Conservation (phyloP, 2,797 vertebrate species). For the Danio albolineatus region DNA sequence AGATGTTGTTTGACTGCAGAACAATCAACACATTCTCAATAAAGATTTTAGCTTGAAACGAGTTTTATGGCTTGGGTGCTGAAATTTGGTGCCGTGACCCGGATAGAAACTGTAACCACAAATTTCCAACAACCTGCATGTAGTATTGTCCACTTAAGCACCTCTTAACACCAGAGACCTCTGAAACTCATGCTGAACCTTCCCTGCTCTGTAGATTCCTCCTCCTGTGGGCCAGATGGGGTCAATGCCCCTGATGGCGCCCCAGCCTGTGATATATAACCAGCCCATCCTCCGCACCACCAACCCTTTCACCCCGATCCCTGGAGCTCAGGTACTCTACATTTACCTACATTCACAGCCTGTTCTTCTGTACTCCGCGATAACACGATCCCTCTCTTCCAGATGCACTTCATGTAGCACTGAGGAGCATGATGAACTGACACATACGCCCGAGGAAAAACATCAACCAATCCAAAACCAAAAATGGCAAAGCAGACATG, state of each 20-base stretch:
- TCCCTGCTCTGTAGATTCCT: conserved; percentile 77
- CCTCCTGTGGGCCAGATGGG: conserved; percentile 87
- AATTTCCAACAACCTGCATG: too few species aligned
- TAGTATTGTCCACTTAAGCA: too few species aligned
- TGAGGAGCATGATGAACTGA: conserved; percentile 63
- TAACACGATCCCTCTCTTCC: conserved; percentile 59
- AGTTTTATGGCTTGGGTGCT: too few species aligned
- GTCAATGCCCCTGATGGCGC: conserved; percentile 85
- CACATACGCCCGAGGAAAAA: conserved; percentile 57
- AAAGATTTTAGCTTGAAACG: too few species aligned
- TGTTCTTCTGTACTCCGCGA: background rate
- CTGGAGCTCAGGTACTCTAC: conserved; percentile 85
- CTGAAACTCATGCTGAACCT: background rate
- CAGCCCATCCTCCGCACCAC: conserved; percentile 88
- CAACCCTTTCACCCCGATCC: conserved; percentile 86
- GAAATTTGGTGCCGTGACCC: too few species aligned
- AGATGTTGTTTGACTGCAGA: too few species aligned
- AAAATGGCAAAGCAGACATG: conserved; percentile 60
- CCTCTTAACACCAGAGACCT: too few species aligned
- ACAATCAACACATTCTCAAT: too few species aligned
- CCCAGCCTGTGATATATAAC: conserved; percentile 88
- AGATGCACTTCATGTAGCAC: conserved; percentile 88
- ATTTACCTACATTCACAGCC: background rate
- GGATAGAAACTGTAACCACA: too few species aligned
- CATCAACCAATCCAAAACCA: conserved; percentile 72